Conservation (phyloP, 1,140 invertebrate genomes). For the Helicoverpa armigera region DNA sequence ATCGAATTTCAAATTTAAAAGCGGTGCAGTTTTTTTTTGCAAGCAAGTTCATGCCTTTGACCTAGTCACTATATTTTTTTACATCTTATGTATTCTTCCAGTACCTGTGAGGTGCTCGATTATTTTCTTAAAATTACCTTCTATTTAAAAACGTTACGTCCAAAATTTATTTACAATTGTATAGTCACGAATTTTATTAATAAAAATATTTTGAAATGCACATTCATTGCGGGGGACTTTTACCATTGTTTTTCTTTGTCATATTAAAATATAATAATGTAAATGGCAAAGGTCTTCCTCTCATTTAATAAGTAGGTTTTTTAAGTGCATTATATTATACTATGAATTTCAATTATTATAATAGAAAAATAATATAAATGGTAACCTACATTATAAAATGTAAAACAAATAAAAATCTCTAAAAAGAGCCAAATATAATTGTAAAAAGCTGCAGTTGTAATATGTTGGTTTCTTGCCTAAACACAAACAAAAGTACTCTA, state of each 20-base stretch:
- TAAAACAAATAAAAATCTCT: constrained; percentile 49
- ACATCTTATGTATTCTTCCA: constrained; percentile 19
- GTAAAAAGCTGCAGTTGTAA: constrained; percentile 49
- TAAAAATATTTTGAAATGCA: constrained; percentile 45
- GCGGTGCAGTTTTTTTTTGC: constrained; percentile 30
- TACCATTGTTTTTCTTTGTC: constrained; percentile 28
- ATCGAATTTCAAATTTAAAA: neutral
- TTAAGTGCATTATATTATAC: constrained; percentile 36
- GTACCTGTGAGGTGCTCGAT: constrained; percentile 27
- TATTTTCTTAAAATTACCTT: constrained; percentile 43
- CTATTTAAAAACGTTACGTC: constrained; percentile 58
- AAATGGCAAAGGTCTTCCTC: constrained; percentile 46
- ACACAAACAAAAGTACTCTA: neutral
- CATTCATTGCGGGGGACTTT: constrained; percentile 41
- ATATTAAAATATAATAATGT: constrained; percentile 29
- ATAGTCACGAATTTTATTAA: constrained; percentile 51
- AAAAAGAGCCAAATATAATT: constrained; percentile 48
- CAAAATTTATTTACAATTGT: constrained; percentile 67
- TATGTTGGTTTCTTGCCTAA: neutral
- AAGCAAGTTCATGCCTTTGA: constrained; percentile 39
- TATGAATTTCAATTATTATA: constrained; percentile 54
- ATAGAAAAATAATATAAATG: constrained; percentile 44
- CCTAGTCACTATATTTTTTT: constrained; percentile 44
- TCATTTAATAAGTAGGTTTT: constrained; percentile 46
- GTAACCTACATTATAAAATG: constrained; percentile 47